A percentile compares a stretch with the other conserved stretches of the same genome.
These are phyloP conservation scores for Ornithorhynchus anatinus DNA, from an alignment of 2,113 vertebrate genomes.

Conservation along the genomic window DNA sequence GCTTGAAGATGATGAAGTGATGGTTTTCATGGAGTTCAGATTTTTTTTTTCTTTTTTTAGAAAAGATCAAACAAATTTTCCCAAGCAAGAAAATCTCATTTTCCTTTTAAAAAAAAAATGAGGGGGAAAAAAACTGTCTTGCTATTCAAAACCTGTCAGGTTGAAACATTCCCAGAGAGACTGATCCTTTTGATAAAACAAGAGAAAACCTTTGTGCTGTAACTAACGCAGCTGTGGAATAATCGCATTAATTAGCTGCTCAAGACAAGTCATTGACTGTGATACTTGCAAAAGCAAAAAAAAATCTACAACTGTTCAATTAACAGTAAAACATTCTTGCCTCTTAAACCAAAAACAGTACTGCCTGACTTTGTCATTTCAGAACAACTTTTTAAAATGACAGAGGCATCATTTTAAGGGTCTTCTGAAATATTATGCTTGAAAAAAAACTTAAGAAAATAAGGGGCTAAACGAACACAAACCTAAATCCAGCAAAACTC, in stretches of 20 bases:
- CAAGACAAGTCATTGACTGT: slow-evolving; percentile 78
- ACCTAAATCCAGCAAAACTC: neutral
- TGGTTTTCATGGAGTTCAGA: too few relatives aligned
- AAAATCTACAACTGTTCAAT: slow-evolving; percentile 71
- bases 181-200: slow-evolving; percentile 92
- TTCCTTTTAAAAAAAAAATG: slow-evolving; percentile 51
- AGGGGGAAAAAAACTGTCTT: slow-evolving; percentile 58
- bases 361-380: slow-evolving; percentile 27
- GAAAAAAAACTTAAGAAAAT: neutral
- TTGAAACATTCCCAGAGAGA: slow-evolving; percentile 80
- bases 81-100: slow-evolving; percentile 29
- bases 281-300: slow-evolving; percentile 60
- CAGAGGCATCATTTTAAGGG: slow-evolving; percentile 3
- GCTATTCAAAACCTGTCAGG: slow-evolving; percentile 86
- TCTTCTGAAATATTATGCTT: slow-evolving; percentile 2
- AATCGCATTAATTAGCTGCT: slow-evolving; percentile 98
- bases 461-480: neutral
- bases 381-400: neutral
- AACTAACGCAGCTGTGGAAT: slow-evolving; percentile 89
- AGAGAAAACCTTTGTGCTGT: slow-evolving; percentile 80
- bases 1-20: slow-evolving; percentile 10
- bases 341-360: slow-evolving; percentile 50
- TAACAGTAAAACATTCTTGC: slow-evolving; percentile 68
- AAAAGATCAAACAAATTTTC: slow-evolving; percentile 45
- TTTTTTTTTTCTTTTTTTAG: slow-evolving; percentile 19